A percentile compares a stretch with the other conserved stretches of the same genome.
Conservation (phyloP, 2,797 vertebrate species). For the Hafferia zeledoni region DNA sequence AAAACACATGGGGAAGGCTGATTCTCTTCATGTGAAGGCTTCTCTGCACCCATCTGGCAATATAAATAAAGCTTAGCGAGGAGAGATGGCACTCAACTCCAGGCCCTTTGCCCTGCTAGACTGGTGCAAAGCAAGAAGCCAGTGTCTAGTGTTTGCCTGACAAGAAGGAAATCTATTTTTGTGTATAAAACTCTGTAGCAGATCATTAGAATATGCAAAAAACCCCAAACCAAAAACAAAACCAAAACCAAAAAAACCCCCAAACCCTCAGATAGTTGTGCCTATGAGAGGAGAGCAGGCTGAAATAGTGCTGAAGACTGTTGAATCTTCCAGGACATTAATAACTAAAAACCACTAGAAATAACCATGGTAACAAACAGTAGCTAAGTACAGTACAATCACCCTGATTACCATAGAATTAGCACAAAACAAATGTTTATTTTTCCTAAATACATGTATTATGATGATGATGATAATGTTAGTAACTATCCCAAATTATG, state of each 20-base stretch:
- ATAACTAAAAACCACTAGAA: conserved; percentile 74
- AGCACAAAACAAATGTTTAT: conserved; percentile 83
- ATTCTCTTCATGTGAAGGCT: conserved; percentile 22
- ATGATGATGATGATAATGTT: conserved; percentile 69
- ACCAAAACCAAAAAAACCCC: not conserved
- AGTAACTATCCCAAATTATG: conserved; percentile 68
- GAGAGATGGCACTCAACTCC: conserved; percentile 24
- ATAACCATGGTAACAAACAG: conserved; percentile 81
- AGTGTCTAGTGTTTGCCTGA: not conserved
- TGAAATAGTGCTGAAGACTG: conserved; percentile 40
- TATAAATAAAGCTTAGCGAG: conserved; percentile 50
- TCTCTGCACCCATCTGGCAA: conserved; percentile 54
- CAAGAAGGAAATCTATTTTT: conserved; percentile 46
- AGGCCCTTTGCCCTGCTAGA: conserved; percentile 35
- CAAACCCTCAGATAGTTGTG: not conserved
- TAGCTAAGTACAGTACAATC: conserved; percentile 78
- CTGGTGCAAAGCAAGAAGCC: not conserved
- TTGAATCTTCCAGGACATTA: conserved; percentile 73
- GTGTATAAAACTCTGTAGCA: not conserved
- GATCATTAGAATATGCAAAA: not conserved
- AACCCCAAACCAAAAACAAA: not conserved
- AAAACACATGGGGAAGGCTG: conserved; percentile 32
- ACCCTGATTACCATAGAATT: conserved; percentile 82
- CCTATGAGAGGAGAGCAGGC: conserved; percentile 21
- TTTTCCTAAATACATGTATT: conserved; percentile 75